These are phyloP conservation scores for Apotomis turbidana DNA, from an alignment of 2,888 invertebrate species.

Conservation along the genomic window DNA sequence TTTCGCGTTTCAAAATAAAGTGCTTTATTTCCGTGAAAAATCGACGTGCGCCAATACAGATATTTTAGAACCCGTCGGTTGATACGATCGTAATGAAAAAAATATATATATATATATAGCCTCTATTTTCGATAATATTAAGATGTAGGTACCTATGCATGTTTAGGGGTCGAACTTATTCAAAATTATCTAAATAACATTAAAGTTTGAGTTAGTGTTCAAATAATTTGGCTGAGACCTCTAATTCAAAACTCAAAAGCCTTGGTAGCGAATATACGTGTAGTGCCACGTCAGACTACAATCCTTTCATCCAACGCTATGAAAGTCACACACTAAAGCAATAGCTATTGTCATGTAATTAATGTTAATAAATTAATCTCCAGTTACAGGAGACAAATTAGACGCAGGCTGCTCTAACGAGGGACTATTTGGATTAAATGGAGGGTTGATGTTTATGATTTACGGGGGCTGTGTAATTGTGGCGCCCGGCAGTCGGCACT, in stretches of 20 bases:
- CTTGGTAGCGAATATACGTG: background rate
- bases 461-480: conserved; percentile 80
- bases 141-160: no score
- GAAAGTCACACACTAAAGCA: conserved; percentile 51
- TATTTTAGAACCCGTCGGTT: conserved; percentile 8
- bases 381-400: conserved; percentile 82
- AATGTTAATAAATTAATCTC: conserved; percentile 83
- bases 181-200: no score
- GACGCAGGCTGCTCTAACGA: conserved; percentile 83
- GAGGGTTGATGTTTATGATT: conserved; percentile 84
- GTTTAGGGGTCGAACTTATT: no score
- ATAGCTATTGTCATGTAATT: conserved; percentile 77
- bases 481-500: conserved; percentile 77
- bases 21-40: conserved; percentile 43
- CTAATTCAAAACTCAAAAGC: background rate
- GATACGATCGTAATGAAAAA: background rate
- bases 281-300: background rate
- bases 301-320: conserved; percentile 22
- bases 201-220: background rate
- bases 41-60: conserved; percentile 8
- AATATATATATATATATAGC: no score
- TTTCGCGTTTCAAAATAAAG: conserved; percentile 62
- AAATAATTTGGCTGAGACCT: background rate
- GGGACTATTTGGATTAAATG: conserved; percentile 84
- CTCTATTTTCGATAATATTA: no score